phyloP scores from a whole-genome alignment of 2,113 vertebrate genomes.

The Penelope pileata region DNA sequence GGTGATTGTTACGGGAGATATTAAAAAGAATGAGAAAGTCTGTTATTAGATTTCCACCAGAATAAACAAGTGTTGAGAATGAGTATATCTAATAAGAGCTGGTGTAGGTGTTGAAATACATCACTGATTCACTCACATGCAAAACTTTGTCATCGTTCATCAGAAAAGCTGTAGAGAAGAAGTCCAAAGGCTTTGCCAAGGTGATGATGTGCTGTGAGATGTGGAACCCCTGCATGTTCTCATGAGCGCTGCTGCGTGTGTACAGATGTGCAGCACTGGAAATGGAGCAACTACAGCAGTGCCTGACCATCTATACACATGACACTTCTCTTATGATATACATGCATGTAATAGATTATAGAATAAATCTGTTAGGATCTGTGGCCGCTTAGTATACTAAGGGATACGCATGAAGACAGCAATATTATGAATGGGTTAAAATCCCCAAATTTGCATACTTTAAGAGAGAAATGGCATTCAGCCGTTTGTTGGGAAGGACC shows the following conservation, averaged over 20 bases:
- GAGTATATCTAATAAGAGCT: not conserved
- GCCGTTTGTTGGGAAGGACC: not conserved
- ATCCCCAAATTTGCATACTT: not conserved
- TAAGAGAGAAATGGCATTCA: not conserved
- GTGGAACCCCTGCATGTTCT: too few relatives aligned
- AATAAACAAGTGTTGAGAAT: not conserved
- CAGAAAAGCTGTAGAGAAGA: not conserved
- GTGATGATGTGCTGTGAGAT: not conserved
- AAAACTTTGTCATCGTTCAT: not conserved
- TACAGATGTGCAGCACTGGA: too few relatives aligned
- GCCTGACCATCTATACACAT: accelerated
- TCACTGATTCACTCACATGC: not conserved
- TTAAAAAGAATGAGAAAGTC: not conserved
- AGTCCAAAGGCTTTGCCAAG: too few relatives aligned
- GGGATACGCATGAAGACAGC: not conserved
- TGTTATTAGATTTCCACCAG: not conserved
- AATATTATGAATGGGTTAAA: not conserved
- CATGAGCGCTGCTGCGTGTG: not conserved
- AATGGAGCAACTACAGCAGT: not conserved
- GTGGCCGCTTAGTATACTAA: not conserved
- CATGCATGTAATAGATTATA: not conserved
- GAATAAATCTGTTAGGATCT: not conserved
- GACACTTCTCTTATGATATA: not conserved
- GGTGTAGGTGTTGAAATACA: accelerated
- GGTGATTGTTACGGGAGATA: not conserved